Conservation (phyloP, 2,113 vertebrate species). For the Catharus minimus region DNA sequence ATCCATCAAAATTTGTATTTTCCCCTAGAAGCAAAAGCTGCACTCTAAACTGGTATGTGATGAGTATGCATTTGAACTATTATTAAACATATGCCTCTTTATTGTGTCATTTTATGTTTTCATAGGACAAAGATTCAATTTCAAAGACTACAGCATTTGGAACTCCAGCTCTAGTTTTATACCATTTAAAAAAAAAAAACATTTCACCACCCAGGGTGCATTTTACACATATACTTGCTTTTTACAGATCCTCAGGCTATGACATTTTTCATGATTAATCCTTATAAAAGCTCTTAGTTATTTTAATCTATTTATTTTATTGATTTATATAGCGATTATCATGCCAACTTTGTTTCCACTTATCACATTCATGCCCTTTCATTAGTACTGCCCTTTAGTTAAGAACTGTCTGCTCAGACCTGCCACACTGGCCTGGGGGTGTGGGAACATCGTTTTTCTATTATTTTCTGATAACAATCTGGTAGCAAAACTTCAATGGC, state of each 20-base stretch:
- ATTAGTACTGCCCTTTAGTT: background rate
- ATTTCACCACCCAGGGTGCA: background rate
- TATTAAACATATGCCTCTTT: background rate
- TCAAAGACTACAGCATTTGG: background rate
- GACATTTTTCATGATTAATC: slow-evolving; percentile 1
- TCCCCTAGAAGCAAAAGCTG: background rate
- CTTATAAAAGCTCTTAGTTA: background rate
- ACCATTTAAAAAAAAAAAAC: background rate
- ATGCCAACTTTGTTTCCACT: background rate
- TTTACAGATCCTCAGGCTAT: background rate
- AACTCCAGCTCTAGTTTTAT: background rate
- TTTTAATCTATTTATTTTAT: slow-evolving; percentile 9
- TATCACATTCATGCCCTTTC: background rate
- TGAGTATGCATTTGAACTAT: background rate
- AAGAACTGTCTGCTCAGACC: background rate
- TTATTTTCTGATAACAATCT: background rate
- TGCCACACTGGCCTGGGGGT: background rate
- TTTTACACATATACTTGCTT: background rate
- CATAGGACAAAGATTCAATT: slow-evolving; percentile 6
- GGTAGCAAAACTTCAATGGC: background rate
- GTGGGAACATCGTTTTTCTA: background rate
- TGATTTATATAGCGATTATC: background rate
- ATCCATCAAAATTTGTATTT: background rate
- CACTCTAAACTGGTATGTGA: background rate
- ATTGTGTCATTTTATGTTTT: background rate